Base-by-base conservation (phyloP, 53 echinoderm and acorn worm species). In the Henricia sp. region DNA sequence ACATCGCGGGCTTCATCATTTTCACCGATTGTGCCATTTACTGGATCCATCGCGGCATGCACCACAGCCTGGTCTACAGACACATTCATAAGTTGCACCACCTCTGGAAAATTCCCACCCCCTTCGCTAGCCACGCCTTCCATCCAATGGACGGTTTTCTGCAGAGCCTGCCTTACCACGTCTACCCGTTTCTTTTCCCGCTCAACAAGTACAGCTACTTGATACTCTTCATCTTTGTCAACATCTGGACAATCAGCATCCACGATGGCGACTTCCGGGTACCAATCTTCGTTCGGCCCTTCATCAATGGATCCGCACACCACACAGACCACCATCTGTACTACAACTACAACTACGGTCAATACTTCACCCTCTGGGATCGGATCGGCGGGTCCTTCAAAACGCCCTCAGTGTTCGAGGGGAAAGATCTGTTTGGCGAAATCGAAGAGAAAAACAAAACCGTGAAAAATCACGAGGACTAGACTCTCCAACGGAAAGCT, bases 281-380 rank as follows among this genome's bases (percentile, higher is more conserved):
- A 9, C 97, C 97, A 17, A 62, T 71, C 25, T 2, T 68, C 1
- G 30, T 97, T 43, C 77, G 92, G 67, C 97, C 97, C 0, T 87
- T 84, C 72, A 83, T 97, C 50, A 97, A 97, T 30, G 97, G 97
- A 28, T 97, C 94, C 0, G 97, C 97, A 21, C 97, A 97, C 42
- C 97, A 97, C 72, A 97, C 92, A 3, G 97, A 97, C 35, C 97
- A 97, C 32, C 97, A 97, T 50, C 88, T 97, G 34, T 97, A 90
- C 54, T 97, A 94, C 56, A 97, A 94, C 26, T 97, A 92, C 84
- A 97, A 97, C 55, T 97, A 94, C 71, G 97, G 97, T 19, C 97
- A 97, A 87, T 97, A 90, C 72, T 97, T 97, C 86, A 97, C 97
- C 14, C 60, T 97, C 28, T 97, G 97, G 97, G 97, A 97, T 69